These are phyloP conservation scores for Potamilus streckersoni DNA, from an alignment of 1,140 invertebrate species.

Conservation along the genomic window DNA sequence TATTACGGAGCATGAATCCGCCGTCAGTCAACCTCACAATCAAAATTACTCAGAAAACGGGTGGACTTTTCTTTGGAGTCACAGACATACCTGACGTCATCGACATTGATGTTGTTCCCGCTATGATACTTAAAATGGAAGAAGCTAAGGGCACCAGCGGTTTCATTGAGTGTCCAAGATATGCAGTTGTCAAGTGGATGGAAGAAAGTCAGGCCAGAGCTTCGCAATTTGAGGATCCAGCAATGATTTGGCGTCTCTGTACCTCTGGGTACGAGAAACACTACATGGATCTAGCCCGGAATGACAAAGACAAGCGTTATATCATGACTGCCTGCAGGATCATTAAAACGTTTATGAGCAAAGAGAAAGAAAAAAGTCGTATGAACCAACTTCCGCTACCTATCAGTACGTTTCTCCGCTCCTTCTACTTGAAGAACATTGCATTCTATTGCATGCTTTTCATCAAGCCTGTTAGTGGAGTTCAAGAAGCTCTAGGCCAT, in stretches of 20 bases:
- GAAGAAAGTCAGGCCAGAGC: not conserved
- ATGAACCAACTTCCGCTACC: not conserved
- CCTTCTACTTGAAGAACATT: conserved; percentile 22
- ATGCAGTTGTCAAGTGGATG: conserved; percentile 12
- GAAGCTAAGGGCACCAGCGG: not conserved
- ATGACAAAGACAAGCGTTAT: not conserved
- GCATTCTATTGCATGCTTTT: conserved; percentile 10
- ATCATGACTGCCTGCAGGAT: conserved; percentile 8
- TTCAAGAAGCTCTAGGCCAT: not conserved
- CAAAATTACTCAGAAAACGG: too few species aligned
- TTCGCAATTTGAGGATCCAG: not conserved
- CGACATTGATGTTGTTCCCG: conserved; percentile 3
- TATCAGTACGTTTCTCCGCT: conserved; percentile 5
- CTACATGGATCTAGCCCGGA: conserved; percentile 3
- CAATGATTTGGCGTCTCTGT: conserved; percentile 1
- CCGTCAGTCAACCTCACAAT: too few species aligned
- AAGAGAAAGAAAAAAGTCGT: too few species aligned
- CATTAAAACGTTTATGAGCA: not conserved
- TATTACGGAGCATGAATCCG: too few species aligned
- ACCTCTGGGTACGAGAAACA: conserved; percentile 16
- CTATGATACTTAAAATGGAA: too few species aligned
- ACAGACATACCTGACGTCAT: not conserved
- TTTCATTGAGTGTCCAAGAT: conserved; percentile 8
- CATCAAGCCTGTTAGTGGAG: not conserved
- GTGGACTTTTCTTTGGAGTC: too few species aligned